These are phyloP conservation scores for Pygmarrhopalites habei DNA, from an alignment of 1,140 invertebrate genomes.

Conservation along the genomic window DNA sequence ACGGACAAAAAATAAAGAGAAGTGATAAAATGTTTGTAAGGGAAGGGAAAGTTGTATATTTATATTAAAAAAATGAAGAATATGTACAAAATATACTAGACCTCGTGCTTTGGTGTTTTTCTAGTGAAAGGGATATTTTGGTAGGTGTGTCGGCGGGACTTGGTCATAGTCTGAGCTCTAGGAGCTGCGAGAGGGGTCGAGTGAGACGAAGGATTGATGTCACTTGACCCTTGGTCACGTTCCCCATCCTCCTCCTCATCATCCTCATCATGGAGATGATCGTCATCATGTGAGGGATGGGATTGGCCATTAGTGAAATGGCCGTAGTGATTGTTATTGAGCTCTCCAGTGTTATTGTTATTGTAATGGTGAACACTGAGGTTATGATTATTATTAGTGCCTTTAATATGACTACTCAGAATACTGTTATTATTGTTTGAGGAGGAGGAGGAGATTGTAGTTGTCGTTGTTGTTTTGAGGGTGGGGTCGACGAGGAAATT, in stretches of 20 bases:
- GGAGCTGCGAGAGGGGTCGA: slow-evolving; percentile 38
- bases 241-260: slow-evolving; percentile 7
- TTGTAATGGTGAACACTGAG: too few species aligned
- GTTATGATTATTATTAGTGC: too few species aligned
- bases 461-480: background rate
- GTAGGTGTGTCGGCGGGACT: slow-evolving; percentile 39
- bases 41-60: background rate
- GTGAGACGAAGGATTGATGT: background rate
- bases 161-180: slow-evolving; percentile 38
- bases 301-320: too few species aligned
- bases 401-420: too few species aligned
- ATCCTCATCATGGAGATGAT: slow-evolving; percentile 20
- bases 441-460: too few species aligned
- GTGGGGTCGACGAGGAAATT: too few species aligned
- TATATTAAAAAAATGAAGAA: slow-evolving; percentile 2
- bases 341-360: slow-evolving; percentile 2
- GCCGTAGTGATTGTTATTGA: slow-evolving; percentile 7
- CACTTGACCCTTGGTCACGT: background rate
- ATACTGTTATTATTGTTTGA: background rate
- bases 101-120: slow-evolving; percentile 37
- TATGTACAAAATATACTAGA: slow-evolving; percentile 10
- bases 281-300: slow-evolving; percentile 13
- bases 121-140: slow-evolving; percentile 42
- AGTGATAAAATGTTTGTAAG: too few species aligned
- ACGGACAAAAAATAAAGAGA: too few species aligned